These are phyloP conservation scores for Hexactinellida sp. DNA, from an alignment of 37 sponge, comb jelly and placozoan species.

Conservation along the genomic window DNA sequence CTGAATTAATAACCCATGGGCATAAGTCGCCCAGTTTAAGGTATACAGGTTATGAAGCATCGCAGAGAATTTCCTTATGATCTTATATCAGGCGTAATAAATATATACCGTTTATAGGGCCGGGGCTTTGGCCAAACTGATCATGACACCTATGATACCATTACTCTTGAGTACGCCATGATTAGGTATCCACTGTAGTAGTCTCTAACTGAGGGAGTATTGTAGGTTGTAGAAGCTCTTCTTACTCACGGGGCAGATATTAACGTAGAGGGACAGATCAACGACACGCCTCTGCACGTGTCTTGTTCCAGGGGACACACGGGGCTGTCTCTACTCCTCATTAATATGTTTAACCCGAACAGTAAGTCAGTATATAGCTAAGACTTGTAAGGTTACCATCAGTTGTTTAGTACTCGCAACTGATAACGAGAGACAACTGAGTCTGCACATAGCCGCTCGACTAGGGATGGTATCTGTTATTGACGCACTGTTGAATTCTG, in stretches of 20 bases:
- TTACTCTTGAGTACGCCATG: no score
- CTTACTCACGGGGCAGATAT: neutral
- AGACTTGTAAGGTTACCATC: no score
- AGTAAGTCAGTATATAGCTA: neutral
- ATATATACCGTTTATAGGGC: no score
- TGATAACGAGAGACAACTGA: neutral
- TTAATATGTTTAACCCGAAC: neutral
- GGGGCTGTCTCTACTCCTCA: neutral
- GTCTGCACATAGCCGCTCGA: neutral
- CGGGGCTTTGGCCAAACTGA: no score
- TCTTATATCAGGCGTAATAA: no score
- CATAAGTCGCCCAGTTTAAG: no score
- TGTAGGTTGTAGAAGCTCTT: neutral
- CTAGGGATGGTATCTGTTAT: constrained; percentile 1
- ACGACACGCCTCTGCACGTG: neutral
- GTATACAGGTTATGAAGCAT: no score
- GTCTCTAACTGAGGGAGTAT: no score
- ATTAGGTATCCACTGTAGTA: no score
- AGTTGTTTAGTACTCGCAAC: neutral
- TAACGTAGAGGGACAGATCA: neutral
- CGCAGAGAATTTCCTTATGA: no score
- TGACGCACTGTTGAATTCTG: neutral
- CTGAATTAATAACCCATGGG: no score
- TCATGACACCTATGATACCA: no score
- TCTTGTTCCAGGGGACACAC: constrained; percentile 6